Evolutionary conservation across 2,888 invertebrate genomes (phyloP), one percentile per base, ranked within the genome.

Genomic region (Thera obeliscata): DNA sequence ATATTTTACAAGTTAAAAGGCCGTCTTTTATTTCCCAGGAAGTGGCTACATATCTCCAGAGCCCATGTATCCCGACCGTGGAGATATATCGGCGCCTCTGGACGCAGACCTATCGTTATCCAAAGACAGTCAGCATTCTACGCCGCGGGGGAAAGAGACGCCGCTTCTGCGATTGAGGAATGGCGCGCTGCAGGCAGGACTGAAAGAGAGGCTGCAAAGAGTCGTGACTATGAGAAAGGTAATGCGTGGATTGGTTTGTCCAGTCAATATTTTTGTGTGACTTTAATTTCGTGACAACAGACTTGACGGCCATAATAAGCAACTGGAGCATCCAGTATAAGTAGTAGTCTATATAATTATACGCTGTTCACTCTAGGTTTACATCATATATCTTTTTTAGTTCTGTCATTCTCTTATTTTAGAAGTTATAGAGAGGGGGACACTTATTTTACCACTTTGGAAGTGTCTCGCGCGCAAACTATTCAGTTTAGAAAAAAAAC

Each of bases 101-200:
- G 82, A 87, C 64, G 85, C 88, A 2, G 88, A 93, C 61, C 78
- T 82, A 58, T 87, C 87, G 2, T 74, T 82, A 61, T 74, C 81
- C 35, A 90, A 87, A 69, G 88, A 86, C 43, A 81, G 70, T 61
- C 75, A 80, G 63, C 78, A 76, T 61, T 70, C 79, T 9, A 69
- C 80, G 64, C 66, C 71, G 8, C 69, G 71, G 2, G 82, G 84
- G 64, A 88, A 87, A 66, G 87, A 86, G 41, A 93, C 92, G 50
- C 94, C 94, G 1, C 81, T 96, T 46, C 87, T 95, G 79, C 87
- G 94, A 76, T 88, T 96, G 58, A 90, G 95, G 76, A 96, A 96
- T 77, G 96, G 96, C 38, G 96, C 95, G 56, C 86, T 96, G 43
- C 95, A 96, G 76, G 94, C 94, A 3, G 95, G 95, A 0, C 94